phyloP scores from a whole-genome alignment of 2,888 invertebrate species.

The Volucella inanis region DNA sequence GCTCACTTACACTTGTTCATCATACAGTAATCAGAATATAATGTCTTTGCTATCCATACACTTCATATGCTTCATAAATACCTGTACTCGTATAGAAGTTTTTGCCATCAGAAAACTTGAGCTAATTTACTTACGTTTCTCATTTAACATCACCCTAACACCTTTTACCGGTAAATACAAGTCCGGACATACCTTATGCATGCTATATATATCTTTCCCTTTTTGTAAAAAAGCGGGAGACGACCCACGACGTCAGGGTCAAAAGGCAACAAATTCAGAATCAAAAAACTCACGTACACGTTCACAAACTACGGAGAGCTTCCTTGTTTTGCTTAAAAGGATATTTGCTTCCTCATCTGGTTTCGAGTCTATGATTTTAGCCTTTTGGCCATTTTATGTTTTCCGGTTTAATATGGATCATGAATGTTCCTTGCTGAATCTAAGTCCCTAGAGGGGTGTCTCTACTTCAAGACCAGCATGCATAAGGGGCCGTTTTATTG shows the following conservation, averaged over 20 bases:
- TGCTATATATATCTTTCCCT: neutral
- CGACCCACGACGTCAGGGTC: constrained; percentile 23
- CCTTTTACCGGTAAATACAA: constrained; percentile 62
- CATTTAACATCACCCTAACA: constrained; percentile 50
- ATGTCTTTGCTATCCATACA: constrained; percentile 4
- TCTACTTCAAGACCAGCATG: constrained; percentile 31
- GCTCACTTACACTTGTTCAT: constrained; percentile 33
- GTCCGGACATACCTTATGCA: constrained; percentile 19
- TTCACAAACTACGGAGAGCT: constrained; percentile 41
- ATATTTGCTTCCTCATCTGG: constrained; percentile 50
- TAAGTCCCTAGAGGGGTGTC: constrained; percentile 50
- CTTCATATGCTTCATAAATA: neutral
- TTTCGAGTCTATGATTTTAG: constrained; percentile 64
- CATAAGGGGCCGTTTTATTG: constrained; percentile 51
- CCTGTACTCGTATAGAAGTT: constrained; percentile 30
- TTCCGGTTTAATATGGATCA: constrained; percentile 48
- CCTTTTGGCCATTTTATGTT: constrained; percentile 61
- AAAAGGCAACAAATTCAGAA: constrained; percentile 44
- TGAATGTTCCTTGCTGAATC: constrained; percentile 37
- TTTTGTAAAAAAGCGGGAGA: neutral
- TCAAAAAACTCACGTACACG: constrained; percentile 62
- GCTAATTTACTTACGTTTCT: constrained; percentile 54
- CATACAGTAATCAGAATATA: constrained; percentile 48
- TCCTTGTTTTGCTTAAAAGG: constrained; percentile 23
- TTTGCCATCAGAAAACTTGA: constrained; percentile 28